Percentiles rank a stretch among this genome's conserved stretches.
phyloP scores from a whole-genome alignment of 2,113 vertebrate species.

The Manacus vitellinus region DNA sequence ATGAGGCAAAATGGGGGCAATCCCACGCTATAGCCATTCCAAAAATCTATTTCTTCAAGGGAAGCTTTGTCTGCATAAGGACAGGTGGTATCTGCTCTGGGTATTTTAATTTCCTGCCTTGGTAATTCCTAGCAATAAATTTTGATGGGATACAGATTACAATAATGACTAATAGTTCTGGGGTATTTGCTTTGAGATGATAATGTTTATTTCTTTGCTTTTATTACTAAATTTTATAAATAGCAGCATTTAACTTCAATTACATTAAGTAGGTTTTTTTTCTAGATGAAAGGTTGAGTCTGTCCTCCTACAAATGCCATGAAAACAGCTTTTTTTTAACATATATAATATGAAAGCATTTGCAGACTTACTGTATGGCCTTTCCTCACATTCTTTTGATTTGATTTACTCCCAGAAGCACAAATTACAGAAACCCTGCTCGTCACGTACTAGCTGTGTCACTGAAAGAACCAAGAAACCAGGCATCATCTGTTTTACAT shows the following conservation, averaged over 20 bases:
- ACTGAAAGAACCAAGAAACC: background rate
- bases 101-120: constrained; percentile 12
- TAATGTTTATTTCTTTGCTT: background rate
- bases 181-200: background rate
- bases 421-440: background rate
- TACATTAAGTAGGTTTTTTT: background rate
- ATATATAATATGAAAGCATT: background rate
- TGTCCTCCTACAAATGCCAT: background rate
- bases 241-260: background rate
- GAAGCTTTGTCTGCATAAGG: background rate
- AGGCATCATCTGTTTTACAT: background rate
- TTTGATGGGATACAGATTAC: background rate
- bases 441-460: background rate
- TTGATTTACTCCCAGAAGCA: background rate
- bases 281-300: background rate
- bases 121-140: background rate
- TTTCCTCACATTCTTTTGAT: background rate
- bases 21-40: background rate
- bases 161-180: background rate
- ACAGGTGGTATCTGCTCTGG: background rate
- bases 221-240: background rate
- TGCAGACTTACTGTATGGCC: background rate
- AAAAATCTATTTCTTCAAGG: background rate
- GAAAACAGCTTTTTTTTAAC: accelerated
- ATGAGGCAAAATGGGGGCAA: background rate